These are phyloP conservation scores for Trialeurodes vaporariorum DNA, from an alignment of 1,140 invertebrate species.

Conservation along the genomic window DNA sequence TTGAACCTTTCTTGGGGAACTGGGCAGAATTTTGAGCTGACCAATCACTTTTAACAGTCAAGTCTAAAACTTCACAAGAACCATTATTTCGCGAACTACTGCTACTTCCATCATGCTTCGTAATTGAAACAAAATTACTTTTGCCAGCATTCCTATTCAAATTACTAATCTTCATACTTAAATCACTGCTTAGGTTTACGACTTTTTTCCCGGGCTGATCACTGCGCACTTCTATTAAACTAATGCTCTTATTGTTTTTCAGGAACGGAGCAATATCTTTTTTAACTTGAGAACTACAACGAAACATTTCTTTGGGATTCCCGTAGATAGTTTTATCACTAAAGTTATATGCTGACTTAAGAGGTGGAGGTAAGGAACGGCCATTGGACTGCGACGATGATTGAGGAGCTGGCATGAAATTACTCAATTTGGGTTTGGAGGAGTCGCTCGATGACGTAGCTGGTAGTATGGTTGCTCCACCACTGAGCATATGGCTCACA, in stretches of 20 bases:
- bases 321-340: conserved; percentile 53
- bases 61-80: conserved; percentile 30
- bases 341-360: not conserved
- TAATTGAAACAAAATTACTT: not conserved
- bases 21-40: too few species aligned
- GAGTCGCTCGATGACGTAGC: not conserved
- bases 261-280: not conserved
- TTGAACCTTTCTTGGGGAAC: conserved; percentile 35
- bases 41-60: conserved; percentile 23
- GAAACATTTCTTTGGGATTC: conserved; percentile 50
- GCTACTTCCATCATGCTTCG: conserved; percentile 21
- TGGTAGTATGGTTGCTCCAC: not conserved
- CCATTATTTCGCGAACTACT: conserved; percentile 24
- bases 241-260: not conserved
- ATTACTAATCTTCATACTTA: not conserved
- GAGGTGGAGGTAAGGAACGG: not conserved
- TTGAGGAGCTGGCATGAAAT: not conserved
- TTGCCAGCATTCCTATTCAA: not conserved
- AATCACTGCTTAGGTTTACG: not conserved
- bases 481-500: conserved; percentile 33
- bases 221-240: not conserved
- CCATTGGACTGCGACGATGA: not conserved
- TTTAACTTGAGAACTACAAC: not conserved
- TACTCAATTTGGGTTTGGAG: not conserved
- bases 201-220: conserved; percentile 28